These are phyloP conservation scores for Todiramphus chloris DNA, from an alignment of 2,113 vertebrate species.

Conservation along the genomic window DNA sequence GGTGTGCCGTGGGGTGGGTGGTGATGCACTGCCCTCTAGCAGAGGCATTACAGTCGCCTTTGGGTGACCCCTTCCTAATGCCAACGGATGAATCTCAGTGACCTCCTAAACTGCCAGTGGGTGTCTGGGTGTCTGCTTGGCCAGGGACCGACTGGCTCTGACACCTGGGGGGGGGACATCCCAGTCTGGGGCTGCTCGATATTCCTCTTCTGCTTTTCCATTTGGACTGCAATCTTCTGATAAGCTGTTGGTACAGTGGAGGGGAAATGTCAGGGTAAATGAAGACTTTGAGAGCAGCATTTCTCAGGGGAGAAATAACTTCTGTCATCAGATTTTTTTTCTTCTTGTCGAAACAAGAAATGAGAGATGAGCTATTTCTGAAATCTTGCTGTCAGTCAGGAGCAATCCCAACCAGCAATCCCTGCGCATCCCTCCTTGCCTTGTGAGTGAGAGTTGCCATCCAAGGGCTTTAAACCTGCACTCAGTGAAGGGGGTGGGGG, in stretches of 20 bases:
- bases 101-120: not conserved
- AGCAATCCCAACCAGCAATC: not conserved
- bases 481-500: not conserved
- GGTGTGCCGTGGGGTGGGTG: rapidly evolving
- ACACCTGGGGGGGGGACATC: rapidly evolving
- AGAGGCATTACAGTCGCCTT: rapidly evolving
- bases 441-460: not conserved
- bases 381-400: not conserved
- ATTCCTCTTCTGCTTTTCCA: not conserved
- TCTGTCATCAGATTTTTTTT: not conserved
- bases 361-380: not conserved
- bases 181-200: not conserved
- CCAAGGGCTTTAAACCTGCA: not conserved
- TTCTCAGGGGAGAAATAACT: not conserved
- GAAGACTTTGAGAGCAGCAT: not conserved
- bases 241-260: not conserved
- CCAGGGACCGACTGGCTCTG: not conserved
- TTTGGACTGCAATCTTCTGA: not conserved
- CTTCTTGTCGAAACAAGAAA: not conserved
- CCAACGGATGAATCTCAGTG: not conserved
- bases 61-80: not conserved
- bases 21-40: too few relatives aligned
- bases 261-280: not conserved
- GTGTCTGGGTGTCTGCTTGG: not conserved
- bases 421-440: not conserved